phyloP scores from a whole-genome alignment of 2,113 vertebrate species.

The Isichthys henryi region DNA sequence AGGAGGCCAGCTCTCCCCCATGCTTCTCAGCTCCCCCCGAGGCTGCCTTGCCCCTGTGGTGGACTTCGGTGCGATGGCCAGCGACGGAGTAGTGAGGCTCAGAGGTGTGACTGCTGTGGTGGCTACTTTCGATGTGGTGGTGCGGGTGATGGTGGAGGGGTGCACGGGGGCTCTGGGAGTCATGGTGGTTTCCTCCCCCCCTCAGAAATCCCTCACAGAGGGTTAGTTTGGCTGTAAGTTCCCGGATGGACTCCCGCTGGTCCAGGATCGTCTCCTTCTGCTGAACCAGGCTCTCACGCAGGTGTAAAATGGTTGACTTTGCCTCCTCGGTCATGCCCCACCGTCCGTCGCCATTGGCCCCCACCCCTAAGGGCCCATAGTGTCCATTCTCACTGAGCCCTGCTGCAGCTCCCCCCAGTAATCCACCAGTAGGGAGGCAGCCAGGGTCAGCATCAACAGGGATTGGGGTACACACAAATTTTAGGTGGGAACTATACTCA shows the following conservation, averaged over 20 bases:
- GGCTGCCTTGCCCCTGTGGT: conserved; percentile 35
- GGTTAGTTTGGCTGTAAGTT: conserved; percentile 67
- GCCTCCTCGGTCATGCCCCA: conserved; percentile 66
- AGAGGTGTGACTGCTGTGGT: conserved; percentile 45
- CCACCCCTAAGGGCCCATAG: conserved; percentile 33
- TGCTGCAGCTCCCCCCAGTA: conserved; percentile 28
- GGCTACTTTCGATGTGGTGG: conserved; percentile 34
- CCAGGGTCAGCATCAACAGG: conserved; percentile 61
- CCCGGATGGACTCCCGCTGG: conserved; percentile 68
- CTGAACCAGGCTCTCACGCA: conserved; percentile 67
- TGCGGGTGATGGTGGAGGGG: conserved; percentile 26
- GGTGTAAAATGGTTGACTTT: conserved; percentile 65
- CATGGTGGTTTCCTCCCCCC: conserved; percentile 31
- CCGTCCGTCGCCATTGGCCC: conserved; percentile 42
- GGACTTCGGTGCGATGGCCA: conserved; percentile 39
- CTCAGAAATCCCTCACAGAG: conserved; percentile 61
- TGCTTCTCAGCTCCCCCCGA: conserved; percentile 49
- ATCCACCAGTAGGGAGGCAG: conserved; percentile 49
- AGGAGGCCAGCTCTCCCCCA: conserved; percentile 45
- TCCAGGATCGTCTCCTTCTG: conserved; percentile 74
- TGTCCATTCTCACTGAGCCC: conserved; percentile 33
- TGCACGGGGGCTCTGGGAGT: conserved; percentile 27
- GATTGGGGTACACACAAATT: conserved; percentile 68
- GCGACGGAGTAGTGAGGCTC: conserved; percentile 42
- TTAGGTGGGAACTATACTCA: conserved; percentile 47